Base-by-base conservation (phyloP, 2,113 vertebrate genomes). In the Equus przewalskii region DNA sequence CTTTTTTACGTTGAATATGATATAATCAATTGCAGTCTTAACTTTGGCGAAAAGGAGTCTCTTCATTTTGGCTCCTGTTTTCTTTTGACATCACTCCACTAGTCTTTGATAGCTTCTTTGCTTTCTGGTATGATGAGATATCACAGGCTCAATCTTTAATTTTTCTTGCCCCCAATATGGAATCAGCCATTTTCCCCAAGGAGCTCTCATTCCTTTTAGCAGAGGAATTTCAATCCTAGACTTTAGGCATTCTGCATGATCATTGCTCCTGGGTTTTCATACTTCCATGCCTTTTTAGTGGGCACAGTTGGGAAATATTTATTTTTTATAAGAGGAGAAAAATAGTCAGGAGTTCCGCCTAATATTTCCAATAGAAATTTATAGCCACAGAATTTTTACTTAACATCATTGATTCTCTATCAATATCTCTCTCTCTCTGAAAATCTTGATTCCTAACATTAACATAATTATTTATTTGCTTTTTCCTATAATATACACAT, bases 401-500 rank as follows among this genome's bases (percentile, higher is more conserved):
- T 92, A 78, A 94, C 15, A 67, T 92, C 26, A 54, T 79, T 94
- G 19, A 41, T 36, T 91, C 33, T 97, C 28, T 80, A 41, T 82
- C 6, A 78, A 4, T 73, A 4, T 73, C n/a, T 78, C 54, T 72
- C 19, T 80, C 65, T 95, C 6, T 83, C 36, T 82, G 18, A 87
- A 93, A 84, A 79, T 56, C 41, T 30, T 14, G n/a, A 87, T 83
- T 93, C 3, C 28, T 84, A 90, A 82, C 8, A 16, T 96, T 91
- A 86, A 72, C 16, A 60, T n/a, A 88, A 75, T 88, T 76, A 70
- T 30, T 49, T 73, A 54, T 81, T 91, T 91, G 58, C 5, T 28
- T 96, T 93, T 69, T 69, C 11, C 6, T 80, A 69, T 58, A 80
- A 46, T 54, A 86, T 26, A 44, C 19, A 95, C 12, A 64, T 65